These are phyloP conservation scores for Diaprepes abbreviatus DNA, from an alignment of 2,888 invertebrate species.

Conservation along the genomic window DNA sequence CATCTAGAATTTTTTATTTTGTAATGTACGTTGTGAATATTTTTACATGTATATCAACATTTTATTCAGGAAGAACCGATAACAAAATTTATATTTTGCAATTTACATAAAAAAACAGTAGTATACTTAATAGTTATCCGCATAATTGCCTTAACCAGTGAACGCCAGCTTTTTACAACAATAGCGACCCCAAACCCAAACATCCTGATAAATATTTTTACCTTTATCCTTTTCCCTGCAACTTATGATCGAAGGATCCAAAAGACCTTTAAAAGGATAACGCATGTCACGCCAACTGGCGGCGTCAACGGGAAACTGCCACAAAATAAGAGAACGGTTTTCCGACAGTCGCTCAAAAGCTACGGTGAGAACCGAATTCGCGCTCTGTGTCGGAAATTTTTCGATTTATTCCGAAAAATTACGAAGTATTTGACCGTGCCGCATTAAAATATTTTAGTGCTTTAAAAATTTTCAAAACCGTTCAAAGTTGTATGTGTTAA, in stretches of 20 bases:
- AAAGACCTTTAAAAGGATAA: slow-evolving; percentile 17
- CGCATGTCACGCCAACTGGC: slow-evolving; percentile 26
- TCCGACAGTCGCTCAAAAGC: slow-evolving; percentile 34
- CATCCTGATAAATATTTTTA: slow-evolving; percentile 29
- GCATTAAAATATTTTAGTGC: not conserved
- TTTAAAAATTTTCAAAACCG: not conserved
- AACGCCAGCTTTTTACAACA: not conserved
- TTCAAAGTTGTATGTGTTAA: not conserved
- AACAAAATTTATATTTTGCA: too few relatives aligned
- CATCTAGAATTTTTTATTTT: too few relatives aligned
- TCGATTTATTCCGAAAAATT: not conserved
- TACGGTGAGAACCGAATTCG: slow-evolving; percentile 19
- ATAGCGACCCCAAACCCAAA: slow-evolving; percentile 5
- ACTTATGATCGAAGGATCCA: slow-evolving; percentile 31
- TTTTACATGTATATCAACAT: too few relatives aligned
- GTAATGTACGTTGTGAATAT: too few relatives aligned
- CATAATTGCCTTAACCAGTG: slow-evolving; percentile 1
- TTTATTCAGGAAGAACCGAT: too few relatives aligned
- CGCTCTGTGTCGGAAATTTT: slow-evolving; percentile 7
- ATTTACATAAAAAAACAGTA: too few relatives aligned
- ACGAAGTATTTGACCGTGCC: not conserved
- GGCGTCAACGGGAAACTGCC: slow-evolving; percentile 24
- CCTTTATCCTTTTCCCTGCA: slow-evolving; percentile 22
- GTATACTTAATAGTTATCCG: too few relatives aligned
- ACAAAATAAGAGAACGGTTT: slow-evolving; percentile 35